These are phyloP conservation scores for Drosophila mauritiana DNA, from an alignment of 1,140 invertebrate genomes.

Conservation along the genomic window DNA sequence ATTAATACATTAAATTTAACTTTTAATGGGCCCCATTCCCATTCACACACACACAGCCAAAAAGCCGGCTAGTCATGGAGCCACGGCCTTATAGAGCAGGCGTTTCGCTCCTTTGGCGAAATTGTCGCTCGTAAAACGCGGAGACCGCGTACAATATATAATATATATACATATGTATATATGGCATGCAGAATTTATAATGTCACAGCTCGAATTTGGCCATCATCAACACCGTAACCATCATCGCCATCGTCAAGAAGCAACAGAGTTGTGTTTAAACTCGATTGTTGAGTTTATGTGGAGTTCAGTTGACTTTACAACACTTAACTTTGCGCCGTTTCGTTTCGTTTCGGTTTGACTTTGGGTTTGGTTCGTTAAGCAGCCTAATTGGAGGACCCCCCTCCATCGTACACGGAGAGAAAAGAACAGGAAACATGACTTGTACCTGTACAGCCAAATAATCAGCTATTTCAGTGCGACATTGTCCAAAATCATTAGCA, in stretches of 20 bases:
- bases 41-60: neutral
- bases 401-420: conserved; percentile 2
- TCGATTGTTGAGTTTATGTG: neutral
- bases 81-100: conserved; percentile 49
- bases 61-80: conserved; percentile 10
- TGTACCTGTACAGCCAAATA: neutral
- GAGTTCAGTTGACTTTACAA: conserved; percentile 10
- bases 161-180: conserved; percentile 13
- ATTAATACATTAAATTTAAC: conserved; percentile 71
- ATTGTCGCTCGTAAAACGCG: conserved; percentile 54
- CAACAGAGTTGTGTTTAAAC: conserved; percentile 22
- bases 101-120: conserved; percentile 40
- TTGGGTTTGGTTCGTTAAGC: conserved; percentile 58
- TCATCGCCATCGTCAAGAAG: conserved; percentile 3
- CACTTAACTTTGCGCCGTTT: conserved; percentile 14
- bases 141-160: neutral
- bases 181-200: conserved; percentile 46
- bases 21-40: conserved; percentile 44
- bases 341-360: conserved; percentile 19
- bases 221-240: conserved; percentile 10
- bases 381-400: conserved; percentile 54
- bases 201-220: conserved; percentile 16
- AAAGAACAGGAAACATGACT: neutral
- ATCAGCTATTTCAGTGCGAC: neutral
- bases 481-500: no score